These are phyloP conservation scores for Heliocidaris erythrogramma DNA, from an alignment of 35 echinoderm and acorn worm species.

Conservation along the genomic window DNA sequence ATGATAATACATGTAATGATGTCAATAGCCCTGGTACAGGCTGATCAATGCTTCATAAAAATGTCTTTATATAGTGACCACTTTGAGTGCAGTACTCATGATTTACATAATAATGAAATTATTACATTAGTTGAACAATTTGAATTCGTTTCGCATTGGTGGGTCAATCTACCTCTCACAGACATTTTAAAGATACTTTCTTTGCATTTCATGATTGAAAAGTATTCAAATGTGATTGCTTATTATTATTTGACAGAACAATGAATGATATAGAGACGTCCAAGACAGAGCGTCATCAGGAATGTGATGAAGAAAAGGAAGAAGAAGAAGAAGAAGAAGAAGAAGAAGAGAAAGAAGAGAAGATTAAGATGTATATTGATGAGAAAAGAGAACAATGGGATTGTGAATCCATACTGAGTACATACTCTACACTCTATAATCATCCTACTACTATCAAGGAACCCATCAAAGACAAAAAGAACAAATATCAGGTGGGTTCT, in stretches of 20 bases:
- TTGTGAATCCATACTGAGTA: conserved; percentile 93
- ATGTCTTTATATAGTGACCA: no score
- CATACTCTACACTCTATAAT: conserved; percentile 95
- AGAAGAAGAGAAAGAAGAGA: conserved; percentile 58
- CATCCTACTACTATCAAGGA: conserved; percentile 91
- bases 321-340: conserved; percentile 52
- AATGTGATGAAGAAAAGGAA: background rate
- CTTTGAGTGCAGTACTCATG: no score
- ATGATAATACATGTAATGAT: no score
- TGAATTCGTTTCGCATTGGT: no score
- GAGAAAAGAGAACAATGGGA: conserved; percentile 84
- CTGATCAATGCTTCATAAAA: no score
- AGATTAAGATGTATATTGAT: conserved; percentile 57
- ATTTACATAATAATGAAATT: no score
- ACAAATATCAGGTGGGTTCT: conserved; percentile 6
- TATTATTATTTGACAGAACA: background rate
- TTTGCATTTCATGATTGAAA: no score
- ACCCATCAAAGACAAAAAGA: conserved; percentile 52
- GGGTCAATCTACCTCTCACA: no score
- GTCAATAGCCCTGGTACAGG: no score
- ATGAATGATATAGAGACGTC: conserved; percentile 40
- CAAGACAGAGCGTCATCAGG: background rate
- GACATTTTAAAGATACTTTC: no score
- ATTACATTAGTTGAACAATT: no score
- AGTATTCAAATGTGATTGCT: no score